Conservation (phyloP, 2,797 vertebrate genomes). For the Hypotaenidia okinawae region DNA sequence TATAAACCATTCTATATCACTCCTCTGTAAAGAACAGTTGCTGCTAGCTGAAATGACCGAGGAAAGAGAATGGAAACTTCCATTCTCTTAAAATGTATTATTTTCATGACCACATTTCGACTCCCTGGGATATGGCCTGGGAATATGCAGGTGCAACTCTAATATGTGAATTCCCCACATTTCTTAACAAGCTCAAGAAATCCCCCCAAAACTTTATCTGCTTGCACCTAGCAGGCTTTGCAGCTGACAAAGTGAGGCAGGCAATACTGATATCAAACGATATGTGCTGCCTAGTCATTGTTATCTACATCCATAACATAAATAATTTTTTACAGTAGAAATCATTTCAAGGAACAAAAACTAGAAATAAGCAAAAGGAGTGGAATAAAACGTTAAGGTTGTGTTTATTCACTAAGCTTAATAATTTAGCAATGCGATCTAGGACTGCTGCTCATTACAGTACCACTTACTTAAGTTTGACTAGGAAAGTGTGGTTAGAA, state of each 20-base stretch:
- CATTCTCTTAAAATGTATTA: neutral
- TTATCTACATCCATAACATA: neutral
- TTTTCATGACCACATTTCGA: neutral
- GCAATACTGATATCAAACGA: neutral
- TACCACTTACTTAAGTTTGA: neutral
- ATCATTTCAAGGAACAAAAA: neutral
- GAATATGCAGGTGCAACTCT: neutral
- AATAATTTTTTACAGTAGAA: neutral
- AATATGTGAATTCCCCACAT: neutral
- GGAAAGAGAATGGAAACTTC: neutral
- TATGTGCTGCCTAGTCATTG: neutral
- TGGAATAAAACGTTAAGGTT: neutral
- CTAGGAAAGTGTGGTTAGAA: neutral
- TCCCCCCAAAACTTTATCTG: neutral
- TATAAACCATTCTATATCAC: neutral
- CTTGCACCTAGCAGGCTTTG: neutral
- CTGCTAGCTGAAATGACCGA: neutral
- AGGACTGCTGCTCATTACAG: neutral
- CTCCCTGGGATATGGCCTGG: neutral
- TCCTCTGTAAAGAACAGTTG: neutral
- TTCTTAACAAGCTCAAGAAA: neutral
- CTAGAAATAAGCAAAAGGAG: neutral
- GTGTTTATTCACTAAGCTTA: neutral
- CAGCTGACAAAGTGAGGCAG: neutral
- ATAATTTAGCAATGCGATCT: neutral